A percentile compares a stretch with the other conserved stretches of the same genome.
These are phyloP conservation scores for Loriculus beryllinus DNA, from an alignment of 2,797 vertebrate genomes.

Conservation along the genomic window DNA sequence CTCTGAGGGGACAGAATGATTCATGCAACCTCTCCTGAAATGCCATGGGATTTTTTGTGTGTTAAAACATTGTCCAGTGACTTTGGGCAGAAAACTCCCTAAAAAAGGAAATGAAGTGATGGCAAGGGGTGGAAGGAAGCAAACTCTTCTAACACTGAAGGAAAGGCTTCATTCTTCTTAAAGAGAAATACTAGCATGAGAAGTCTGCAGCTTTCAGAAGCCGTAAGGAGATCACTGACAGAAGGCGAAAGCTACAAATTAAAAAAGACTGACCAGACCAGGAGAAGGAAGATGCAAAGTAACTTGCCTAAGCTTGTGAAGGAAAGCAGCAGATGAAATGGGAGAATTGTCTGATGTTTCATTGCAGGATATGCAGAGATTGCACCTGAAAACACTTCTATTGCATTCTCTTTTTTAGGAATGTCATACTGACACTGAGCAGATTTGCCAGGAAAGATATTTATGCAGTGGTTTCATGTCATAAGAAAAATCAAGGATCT, in stretches of 20 bases:
- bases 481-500: neutral
- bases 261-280: neutral
- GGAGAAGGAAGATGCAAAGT: neutral
- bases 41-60: neutral
- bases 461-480: neutral
- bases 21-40: neutral
- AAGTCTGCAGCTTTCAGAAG: neutral
- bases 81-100: neutral
- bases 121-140: accelerated
- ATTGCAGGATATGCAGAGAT: neutral
- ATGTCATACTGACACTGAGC: neutral
- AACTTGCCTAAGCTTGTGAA: neutral
- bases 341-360: neutral
- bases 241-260: neutral
- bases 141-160: neutral
- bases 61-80: neutral
- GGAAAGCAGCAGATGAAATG: neutral
- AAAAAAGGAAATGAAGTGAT: neutral
- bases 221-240: neutral
- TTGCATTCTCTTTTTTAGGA: neutral
- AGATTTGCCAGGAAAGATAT: neutral
- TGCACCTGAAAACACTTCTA: slow-evolving; percentile 19
- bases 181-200: neutral
- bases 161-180: neutral
- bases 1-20: neutral